A percentile compares a stretch with the other conserved stretches of the same genome.
Conservation (phyloP, 2,797 vertebrate genomes). For the Sebastes kiyomatsui region DNA sequence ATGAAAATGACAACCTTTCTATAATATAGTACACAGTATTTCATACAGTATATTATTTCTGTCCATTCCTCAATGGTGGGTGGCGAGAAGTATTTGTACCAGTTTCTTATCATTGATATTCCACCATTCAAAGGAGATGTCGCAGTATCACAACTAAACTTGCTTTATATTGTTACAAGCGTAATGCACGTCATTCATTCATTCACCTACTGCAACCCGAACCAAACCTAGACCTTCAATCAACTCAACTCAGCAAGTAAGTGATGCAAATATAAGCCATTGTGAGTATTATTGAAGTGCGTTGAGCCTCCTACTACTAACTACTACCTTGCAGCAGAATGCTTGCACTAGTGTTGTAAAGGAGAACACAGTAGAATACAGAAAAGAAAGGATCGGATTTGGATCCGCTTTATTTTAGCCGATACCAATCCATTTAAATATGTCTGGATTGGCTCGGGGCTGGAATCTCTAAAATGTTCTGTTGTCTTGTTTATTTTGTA, state of each 20-base stretch:
- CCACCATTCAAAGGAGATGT: not conserved
- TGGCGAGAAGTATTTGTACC: not conserved
- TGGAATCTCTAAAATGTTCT: not conserved
- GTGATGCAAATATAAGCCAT: not conserved
- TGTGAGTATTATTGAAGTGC: not conserved
- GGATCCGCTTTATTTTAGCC: not conserved
- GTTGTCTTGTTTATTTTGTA: not conserved
- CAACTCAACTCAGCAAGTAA: not conserved
- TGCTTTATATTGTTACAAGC: too few species aligned
- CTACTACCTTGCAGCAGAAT: not conserved
- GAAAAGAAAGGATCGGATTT: not conserved
- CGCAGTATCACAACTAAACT: not conserved
- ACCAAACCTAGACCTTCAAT: not conserved
- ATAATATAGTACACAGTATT: not conserved
- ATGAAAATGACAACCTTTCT: not conserved
- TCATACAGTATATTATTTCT: not conserved
- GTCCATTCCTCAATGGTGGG: not conserved
- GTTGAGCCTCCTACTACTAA: too few species aligned
- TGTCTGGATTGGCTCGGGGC: too few species aligned
- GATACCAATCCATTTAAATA: not conserved
- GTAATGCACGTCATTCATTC: too few species aligned
- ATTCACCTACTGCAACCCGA: not conserved
- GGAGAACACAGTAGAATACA: not conserved
- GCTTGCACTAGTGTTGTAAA: not conserved
- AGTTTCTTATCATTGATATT: not conserved